Base-by-base conservation (phyloP, 2,113 vertebrate genomes). In the Marcusenius ussheri region DNA sequence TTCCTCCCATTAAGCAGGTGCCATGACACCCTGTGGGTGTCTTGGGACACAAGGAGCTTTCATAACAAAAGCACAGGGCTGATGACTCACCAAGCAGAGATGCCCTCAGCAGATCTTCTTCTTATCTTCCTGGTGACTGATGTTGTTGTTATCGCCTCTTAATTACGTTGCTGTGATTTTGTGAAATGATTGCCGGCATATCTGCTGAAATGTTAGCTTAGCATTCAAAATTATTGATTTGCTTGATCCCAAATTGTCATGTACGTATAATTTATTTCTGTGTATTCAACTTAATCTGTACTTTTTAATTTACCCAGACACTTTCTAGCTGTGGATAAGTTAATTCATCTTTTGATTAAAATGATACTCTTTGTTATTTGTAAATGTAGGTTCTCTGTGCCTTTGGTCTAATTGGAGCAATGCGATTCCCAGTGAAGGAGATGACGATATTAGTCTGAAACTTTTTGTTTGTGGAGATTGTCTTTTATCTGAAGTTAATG, bases 141-240 rank as follows among this genome's bases (percentile, higher is more conserved):
- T 39, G 31, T 42, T n/a, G 45, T 21, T 83, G 9, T 47, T 84
- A 24, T 42, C 2, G 45, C 17, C 83, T 47, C 45, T 15, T 77
- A 77, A 39, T 39, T 77, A 77, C 35, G 31, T 77, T 39, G 31
- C 31, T 77, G 70, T 77, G 27, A 77, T 39, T 15, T 39, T 77
- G 70, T 77, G 35, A 35, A 77, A 35, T 77, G 27, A 77, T 31
- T 77, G 13, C 70, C 8, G 1, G 4, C 70, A 39, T 39, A 77
- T 35, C 87, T 53, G 87, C 50, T 56, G 87, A 88, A 88, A 88
- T 24, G 31, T 88, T 62, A 88, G 35, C 51, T 88, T 39, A 35
- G 87, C 35, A 74, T 47, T 70, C 39, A 24, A n/a, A 31, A 13
- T 77, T 31, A 77, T 39, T 77, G 13, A 39, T 77, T 17, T 39